Conservation (phyloP, 2,888 invertebrate species). For the Leptarthrus brevirostris region DNA sequence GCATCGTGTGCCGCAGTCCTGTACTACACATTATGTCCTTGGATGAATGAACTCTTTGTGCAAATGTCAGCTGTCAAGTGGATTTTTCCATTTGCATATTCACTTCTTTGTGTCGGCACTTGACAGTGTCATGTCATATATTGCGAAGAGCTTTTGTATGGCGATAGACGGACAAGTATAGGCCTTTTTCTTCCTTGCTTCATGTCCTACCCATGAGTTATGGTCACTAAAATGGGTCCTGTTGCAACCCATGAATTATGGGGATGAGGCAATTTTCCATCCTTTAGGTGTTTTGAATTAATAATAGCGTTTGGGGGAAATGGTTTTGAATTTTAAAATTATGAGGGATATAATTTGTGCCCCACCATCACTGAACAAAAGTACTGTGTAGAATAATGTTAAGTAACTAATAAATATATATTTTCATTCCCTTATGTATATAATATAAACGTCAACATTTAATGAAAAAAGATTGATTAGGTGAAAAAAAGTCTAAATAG, state of each 20-base stretch:
- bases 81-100: slow-evolving; percentile 37
- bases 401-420: too few species aligned
- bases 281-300: slow-evolving; percentile 5
- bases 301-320: slow-evolving; percentile 3
- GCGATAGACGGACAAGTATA: neutral
- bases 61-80: slow-evolving; percentile 38
- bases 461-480: too few species aligned
- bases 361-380: too few species aligned
- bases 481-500: too few species aligned
- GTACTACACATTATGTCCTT: neutral
- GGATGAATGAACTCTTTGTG: slow-evolving; percentile 18
- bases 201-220: slow-evolving; percentile 1
- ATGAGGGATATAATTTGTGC: too few species aligned
- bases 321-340: slow-evolving; percentile 10
- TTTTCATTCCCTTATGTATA: too few species aligned
- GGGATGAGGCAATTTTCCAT: neutral
- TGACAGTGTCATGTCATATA: slow-evolving; percentile 39
- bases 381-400: too few species aligned
- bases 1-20: neutral
- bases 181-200: neutral
- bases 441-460: too few species aligned
- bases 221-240: slow-evolving; percentile 4
- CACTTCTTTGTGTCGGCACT: slow-evolving; percentile 40
- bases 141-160: slow-evolving; percentile 4
- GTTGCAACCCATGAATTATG: slow-evolving; percentile 9